Percentiles rank a stretch among this genome's conserved stretches.
Evolutionary conservation across 2,113 vertebrate species (phyloP).

Genomic region (Okapia johnstoni): DNA sequence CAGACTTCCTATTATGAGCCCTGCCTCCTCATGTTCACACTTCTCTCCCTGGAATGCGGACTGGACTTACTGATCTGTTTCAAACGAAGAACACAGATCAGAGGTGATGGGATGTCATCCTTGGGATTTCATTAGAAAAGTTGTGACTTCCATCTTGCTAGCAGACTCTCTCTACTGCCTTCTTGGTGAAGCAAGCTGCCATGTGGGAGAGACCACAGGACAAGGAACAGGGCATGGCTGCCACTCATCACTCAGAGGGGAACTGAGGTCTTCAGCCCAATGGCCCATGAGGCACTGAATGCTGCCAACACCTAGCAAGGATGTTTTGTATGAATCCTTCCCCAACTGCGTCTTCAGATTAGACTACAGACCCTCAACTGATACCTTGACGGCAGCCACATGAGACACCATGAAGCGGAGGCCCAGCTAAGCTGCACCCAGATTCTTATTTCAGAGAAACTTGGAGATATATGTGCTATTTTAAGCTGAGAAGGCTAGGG

Average conservation of each 20-base stretch:
- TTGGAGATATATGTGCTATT: neutral
- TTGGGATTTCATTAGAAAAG: neutral
- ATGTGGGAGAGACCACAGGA: neutral
- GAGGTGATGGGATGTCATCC: neutral
- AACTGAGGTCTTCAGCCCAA: neutral
- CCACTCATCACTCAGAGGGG: neutral
- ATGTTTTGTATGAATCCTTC: neutral
- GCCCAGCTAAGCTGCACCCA: neutral
- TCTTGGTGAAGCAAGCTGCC: neutral
- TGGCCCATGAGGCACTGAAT: neutral
- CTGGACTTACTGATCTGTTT: neutral
- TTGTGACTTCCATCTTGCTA: neutral
- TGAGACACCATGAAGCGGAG: neutral
- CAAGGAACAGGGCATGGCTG: neutral
- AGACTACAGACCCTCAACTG: neutral
- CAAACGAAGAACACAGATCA: neutral
- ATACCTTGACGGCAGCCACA: neutral
- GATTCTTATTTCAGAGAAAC: neutral
- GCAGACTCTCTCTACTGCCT: neutral
- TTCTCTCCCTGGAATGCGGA: neutral
- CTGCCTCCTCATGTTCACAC: fast-evolving
- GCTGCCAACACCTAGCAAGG: neutral
- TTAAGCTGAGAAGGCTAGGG: neutral
- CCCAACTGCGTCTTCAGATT: neutral
- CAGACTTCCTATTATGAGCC: neutral